Evolutionary conservation across 1,140 invertebrate species (phyloP), one percentile per base, ranked within the genome.

Genomic region (Atta texana): DNA sequence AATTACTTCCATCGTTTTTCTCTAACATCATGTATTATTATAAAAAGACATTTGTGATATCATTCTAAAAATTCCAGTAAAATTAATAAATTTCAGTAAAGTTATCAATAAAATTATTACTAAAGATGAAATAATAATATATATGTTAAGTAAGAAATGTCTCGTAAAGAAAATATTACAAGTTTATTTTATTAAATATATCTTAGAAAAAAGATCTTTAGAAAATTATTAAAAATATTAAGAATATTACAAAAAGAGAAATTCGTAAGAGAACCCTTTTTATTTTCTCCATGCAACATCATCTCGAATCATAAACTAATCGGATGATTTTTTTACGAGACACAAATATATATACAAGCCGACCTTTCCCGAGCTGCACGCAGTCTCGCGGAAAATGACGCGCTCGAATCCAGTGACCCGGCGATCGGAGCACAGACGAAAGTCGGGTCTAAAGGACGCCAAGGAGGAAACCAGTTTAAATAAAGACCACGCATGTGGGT

Each of bases 401-500:
- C 34, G 64, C 34, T 59, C 63, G 82, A 64, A 77, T 85, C 34
- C 66, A 53, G 61, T 86, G 84, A 72, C 66, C 71, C 77, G 77
- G 66, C 84, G 85, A 88, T 59, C 89, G 88, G 84, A 85, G 81
- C 61, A 80, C 72, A 88, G 77, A 59, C 89, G 92, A 94, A 94
- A 94, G 93, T 92, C 93, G 93, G 93, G 90, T 93, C 92, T 93
- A 94, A 95, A 95, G 94, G 93, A 92, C 91, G 91, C 91, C 88
- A 91, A 91, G 92, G 92, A 92, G 92, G 93, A 94, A 94, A 95
- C 93, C 88, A 90, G 94, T 95, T 95, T 95, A 95, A 95, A 95
- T 95, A 95, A 95, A 95, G 94, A 93, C 86, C 93, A 89, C 92
- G 89, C 93, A 95, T 95, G 93, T 95, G 93, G 95, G 95, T 95